Evolutionary conservation across 2,797 vertebrate species (phyloP).

Genomic region (Arctocebus calabarensis): DNA sequence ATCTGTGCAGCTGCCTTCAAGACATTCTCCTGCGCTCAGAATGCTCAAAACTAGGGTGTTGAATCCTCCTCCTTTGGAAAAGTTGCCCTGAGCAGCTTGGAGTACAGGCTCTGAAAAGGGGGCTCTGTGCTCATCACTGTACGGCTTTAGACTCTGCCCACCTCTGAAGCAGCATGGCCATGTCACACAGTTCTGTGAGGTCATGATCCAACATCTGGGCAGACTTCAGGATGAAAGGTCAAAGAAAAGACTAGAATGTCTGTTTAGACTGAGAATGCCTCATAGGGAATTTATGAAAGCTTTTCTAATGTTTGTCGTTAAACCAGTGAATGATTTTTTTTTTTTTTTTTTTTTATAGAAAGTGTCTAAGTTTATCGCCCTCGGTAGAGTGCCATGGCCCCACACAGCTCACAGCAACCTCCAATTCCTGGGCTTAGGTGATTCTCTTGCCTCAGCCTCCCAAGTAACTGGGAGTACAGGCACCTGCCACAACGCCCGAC

Average conservation of each 20-base stretch:
- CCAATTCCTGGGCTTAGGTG: no score
- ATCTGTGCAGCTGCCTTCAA: not conserved
- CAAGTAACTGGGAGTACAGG: no score
- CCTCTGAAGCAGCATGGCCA: not conserved
- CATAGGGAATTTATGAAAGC: not conserved
- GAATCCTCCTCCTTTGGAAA: not conserved
- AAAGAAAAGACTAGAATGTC: not conserved
- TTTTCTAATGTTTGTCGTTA: conserved; percentile 21
- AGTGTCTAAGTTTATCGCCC: no score
- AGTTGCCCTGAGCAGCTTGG: not conserved
- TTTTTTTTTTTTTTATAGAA: not conserved
- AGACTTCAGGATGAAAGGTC: not conserved
- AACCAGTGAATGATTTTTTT: not conserved
- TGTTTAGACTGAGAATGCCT: not conserved
- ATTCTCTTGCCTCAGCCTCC: no score
- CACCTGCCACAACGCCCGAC: no score
- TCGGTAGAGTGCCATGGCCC: no score
- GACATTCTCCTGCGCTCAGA: not conserved
- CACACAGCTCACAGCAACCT: no score
- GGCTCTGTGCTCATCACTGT: not conserved
- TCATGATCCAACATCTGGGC: not conserved
- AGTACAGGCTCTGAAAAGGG: not conserved
- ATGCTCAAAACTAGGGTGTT: not conserved
- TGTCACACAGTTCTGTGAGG: not conserved
- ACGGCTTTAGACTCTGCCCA: not conserved